phyloP scores from a whole-genome alignment of 2,888 invertebrate species.

The Desoria tigrina region DNA sequence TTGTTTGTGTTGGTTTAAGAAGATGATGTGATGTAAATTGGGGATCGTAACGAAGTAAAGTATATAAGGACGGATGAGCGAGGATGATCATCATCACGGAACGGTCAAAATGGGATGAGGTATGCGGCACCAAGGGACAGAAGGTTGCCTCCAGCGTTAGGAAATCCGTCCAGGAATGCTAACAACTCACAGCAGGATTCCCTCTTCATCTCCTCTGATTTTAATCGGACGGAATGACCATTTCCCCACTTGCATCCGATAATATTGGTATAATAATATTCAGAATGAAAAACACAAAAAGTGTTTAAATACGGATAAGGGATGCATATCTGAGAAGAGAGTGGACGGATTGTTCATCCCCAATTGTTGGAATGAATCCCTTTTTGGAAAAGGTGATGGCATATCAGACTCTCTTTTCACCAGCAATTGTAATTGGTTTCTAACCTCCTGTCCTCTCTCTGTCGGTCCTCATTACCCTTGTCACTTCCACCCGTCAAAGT shows the following conservation, averaged over 20 bases:
- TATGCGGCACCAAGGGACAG: constrained; percentile 26
- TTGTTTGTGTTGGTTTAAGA: no score
- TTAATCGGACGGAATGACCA: constrained; percentile 12
- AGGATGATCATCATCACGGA: background rate
- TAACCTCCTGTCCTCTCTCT: constrained; percentile 1
- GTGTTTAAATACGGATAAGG: background rate
- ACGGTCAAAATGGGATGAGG: constrained; percentile 8
- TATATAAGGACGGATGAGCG: background rate
- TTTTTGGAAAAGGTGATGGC: constrained; percentile 1
- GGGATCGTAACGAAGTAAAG: constrained; percentile 2
- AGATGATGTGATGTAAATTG: constrained; percentile 8
- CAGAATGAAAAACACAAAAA: no score
- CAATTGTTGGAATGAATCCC: constrained; percentile 1
- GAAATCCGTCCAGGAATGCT: constrained; percentile 36
- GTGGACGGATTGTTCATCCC: background rate
- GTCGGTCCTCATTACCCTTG: constrained; percentile 15
- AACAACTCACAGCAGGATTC: constrained; percentile 41
- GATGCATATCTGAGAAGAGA: background rate
- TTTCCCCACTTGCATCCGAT: constrained; percentile 6
- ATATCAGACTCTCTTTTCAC: constrained; percentile 7
- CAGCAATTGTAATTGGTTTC: constrained; percentile 11
- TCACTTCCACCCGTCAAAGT: constrained; percentile 8
- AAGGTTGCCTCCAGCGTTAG: constrained; percentile 21
- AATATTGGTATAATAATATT: background rate
- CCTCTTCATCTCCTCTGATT: constrained; percentile 10